Base-by-base conservation (phyloP, 1,140 invertebrate genomes). In the Teleogryllus occipitalis region DNA sequence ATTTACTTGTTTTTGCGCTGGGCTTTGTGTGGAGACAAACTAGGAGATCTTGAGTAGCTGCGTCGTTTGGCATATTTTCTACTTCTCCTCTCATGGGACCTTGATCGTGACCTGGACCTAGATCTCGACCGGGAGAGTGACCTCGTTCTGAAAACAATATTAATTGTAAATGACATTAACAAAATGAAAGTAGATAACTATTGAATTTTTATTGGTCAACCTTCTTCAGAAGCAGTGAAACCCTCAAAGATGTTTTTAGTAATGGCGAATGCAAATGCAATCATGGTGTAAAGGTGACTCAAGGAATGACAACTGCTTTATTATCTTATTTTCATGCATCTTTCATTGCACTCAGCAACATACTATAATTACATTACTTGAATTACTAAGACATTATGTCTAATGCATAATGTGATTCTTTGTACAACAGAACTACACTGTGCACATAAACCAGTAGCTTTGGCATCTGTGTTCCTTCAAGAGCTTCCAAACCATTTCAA, bases 11-110 rank as follows among this genome's bases (percentile, higher is more conserved):
- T 48, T 49, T 78, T 78, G 8, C 76, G 75, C 47, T 74, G 49
- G n/a, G 49, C 48, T 78, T 78, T 78, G 39, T 80, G 76, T 39
- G 80, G 77, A 54, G 79, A 80, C 7, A 77, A 12, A 75, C 74
- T 81, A 12, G 78, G 79, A 76, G 79, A 80, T 21, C 76, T 39
- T 8, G 80, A 81, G 75, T 74, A 77, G 27, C 78, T 79, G 22
- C 75, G 46, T 49, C 78, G 47, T 22, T 49, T 76, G 7, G 75
- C 27, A 7, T 79, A 77, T 65, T 77, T 77, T 49, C 75, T 79
- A 14, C 47, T 75, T 48, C 76, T 77, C 8, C 80, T 73, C 21
- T 80, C 78, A 48, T 80, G 79, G 18, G 80, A 80, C 8, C 77
- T 8, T 12, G 77, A 78, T n/a, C 80, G 48, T 12, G 79, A 81